A percentile compares a stretch with the other conserved stretches of the same genome.
Conservation (phyloP, 2,113 vertebrate species). For the Peromyscus californicus region DNA sequence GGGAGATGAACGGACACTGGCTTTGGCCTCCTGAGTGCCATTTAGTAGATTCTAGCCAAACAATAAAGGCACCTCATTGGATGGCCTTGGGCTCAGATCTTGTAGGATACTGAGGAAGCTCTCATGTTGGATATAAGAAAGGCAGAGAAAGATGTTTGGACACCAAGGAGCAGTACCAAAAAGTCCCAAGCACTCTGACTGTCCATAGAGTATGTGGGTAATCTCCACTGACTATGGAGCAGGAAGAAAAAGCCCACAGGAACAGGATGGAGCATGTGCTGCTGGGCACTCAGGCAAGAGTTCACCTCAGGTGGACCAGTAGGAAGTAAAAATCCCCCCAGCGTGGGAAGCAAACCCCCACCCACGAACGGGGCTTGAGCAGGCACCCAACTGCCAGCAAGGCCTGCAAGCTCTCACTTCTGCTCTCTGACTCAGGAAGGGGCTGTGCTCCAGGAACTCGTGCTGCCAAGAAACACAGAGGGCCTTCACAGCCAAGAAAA, state of each 20-base stretch:
- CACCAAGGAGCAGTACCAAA: not conserved
- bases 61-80: no score
- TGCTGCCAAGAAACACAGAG: conserved; percentile 91
- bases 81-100: not conserved
- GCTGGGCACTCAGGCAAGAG: conserved; percentile 35
- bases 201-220: conserved; percentile 12
- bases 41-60: not conserved
- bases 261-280: conserved; percentile 1
- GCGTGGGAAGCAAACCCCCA: conserved; percentile 68
- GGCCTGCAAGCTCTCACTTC: conserved; percentile 85
- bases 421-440: conserved; percentile 85
- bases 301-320: conserved; percentile 63
- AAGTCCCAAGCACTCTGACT: not conserved
- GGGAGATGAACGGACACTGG: not conserved
- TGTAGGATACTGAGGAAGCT: not conserved
- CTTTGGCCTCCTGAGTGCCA: not conserved
- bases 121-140: not conserved
- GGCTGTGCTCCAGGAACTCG: conserved; percentile 86
- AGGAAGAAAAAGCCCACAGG: not conserved
- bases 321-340: conserved; percentile 65
- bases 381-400: conserved; percentile 86
- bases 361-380: conserved; percentile 80
- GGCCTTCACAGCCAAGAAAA: conserved; percentile 89
- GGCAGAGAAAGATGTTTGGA: no score
- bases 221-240: not conserved